A percentile compares a stretch with the other conserved stretches of the same genome.
Conservation (phyloP, 2,797 vertebrate species). For the Diplodus sargus region DNA sequence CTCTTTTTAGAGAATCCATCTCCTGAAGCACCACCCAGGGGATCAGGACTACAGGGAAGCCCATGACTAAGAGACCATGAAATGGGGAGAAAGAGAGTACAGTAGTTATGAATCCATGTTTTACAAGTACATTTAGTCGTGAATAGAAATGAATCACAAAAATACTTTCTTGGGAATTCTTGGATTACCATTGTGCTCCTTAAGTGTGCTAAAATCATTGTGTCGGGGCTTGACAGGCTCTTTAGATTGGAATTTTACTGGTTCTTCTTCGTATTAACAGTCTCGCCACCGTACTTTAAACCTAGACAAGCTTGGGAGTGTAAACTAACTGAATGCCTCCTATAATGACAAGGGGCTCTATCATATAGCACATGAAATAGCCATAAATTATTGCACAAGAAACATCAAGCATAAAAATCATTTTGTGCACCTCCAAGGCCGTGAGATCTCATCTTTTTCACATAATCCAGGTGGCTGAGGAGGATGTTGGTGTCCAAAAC, state of each 20-base stretch:
- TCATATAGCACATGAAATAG: neutral
- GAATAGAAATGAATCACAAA: neutral
- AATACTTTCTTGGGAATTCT: neutral
- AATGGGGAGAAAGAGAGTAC: neutral
- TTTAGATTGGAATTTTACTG: neutral
- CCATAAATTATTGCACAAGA: neutral
- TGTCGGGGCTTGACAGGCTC: neutral
- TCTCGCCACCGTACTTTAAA: neutral
- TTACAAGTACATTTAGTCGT: neutral
- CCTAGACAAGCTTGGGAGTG: too few species aligned
- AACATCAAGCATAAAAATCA: neutral
- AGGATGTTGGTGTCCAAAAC: constrained; percentile 96
- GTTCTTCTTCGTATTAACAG: neutral
- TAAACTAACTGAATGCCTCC: neutral
- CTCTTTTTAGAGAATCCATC: constrained; percentile 91
- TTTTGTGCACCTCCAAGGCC: constrained; percentile 87
- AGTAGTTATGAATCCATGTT: neutral
- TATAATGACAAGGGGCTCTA: neutral
- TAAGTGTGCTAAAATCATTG: neutral
- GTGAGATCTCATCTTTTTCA: constrained; percentile 86
- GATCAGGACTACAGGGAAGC: constrained; percentile 88
- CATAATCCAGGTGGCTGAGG: constrained; percentile 93
- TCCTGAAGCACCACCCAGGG: constrained; percentile 98
- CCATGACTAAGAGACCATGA: constrained; percentile 77
- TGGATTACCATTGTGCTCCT: neutral